phyloP scores from a whole-genome alignment of 2,797 vertebrate genomes.

The Coccyzus lansbergi region DNA sequence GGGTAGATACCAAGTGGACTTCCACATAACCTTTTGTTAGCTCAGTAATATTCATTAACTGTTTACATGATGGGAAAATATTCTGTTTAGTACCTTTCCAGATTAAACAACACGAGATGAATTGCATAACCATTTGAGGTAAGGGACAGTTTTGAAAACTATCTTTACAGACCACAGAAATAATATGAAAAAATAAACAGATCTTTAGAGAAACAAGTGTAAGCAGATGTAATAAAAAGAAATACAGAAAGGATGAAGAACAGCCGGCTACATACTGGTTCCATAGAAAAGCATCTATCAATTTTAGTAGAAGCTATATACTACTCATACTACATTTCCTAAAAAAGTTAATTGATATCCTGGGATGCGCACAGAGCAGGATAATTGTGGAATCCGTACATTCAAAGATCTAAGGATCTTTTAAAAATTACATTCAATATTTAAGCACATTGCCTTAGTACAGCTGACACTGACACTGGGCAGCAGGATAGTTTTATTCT shows the following conservation, averaged over 20 bases:
- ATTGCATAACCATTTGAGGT: neutral
- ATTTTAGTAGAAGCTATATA: neutral
- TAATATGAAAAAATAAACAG: neutral
- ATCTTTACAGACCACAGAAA: neutral
- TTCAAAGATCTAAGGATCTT: neutral
- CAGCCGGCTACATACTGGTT: neutral
- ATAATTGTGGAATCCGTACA: neutral
- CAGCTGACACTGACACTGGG: neutral
- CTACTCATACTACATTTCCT: neutral
- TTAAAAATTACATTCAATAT: accelerated
- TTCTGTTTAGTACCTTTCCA: neutral
- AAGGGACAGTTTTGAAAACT: neutral
- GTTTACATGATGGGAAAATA: neutral
- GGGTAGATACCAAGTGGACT: neutral
- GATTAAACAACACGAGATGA: neutral
- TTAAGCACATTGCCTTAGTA: neutral
- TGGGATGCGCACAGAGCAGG: neutral
- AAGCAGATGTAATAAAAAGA: neutral
- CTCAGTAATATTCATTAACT: neutral
- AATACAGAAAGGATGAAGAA: neutral
- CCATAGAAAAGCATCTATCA: neutral
- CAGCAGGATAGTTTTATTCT: neutral
- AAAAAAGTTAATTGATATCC: neutral
- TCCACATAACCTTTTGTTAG: neutral
- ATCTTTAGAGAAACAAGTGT: neutral